A percentile compares a stretch with the other conserved stretches of the same genome.
Evolutionary conservation across 2,113 vertebrate genomes (phyloP).

Genomic region (Lophotis ruficrista): DNA sequence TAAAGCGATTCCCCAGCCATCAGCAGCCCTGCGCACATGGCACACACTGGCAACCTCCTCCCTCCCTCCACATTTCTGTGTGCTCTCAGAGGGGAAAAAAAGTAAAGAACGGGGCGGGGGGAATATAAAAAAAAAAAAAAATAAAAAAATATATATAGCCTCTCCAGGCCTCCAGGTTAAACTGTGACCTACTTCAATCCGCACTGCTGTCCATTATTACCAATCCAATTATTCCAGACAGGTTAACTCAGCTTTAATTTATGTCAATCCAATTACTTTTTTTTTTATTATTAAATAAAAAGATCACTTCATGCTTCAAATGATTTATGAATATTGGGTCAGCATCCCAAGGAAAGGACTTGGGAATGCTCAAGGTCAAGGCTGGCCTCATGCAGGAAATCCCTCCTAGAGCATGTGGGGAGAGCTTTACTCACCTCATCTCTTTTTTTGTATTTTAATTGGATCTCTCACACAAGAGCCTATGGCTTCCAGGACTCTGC

Average conservation of each 20-base stretch:
- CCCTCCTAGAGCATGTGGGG: not conserved
- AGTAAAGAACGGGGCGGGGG: not conserved
- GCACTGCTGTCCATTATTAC: slow-evolving; percentile 57
- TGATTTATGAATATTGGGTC: slow-evolving; percentile 48
- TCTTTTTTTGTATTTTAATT: slow-evolving; percentile 13
- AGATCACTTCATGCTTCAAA: slow-evolving; percentile 27
- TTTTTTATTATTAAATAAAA: slow-evolving; percentile 31
- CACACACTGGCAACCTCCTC: not conserved
- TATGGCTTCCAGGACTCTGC: slow-evolving; percentile 9
- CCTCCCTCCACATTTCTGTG: not conserved
- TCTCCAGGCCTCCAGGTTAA: slow-evolving; percentile 54
- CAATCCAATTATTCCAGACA: slow-evolving; percentile 72
- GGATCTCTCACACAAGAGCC: slow-evolving; percentile 28
- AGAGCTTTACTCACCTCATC: slow-evolving; percentile 12
- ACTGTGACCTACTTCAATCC: slow-evolving; percentile 65
- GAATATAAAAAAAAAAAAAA: not conserved
- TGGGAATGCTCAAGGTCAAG: slow-evolving; percentile 49
- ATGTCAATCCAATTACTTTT: slow-evolving; percentile 63
- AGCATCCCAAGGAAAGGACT: slow-evolving; percentile 29
- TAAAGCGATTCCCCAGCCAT: not conserved
- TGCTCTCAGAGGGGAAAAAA: not conserved
- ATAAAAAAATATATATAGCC: not conserved
- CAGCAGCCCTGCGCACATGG: not conserved
- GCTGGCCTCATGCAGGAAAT: slow-evolving; percentile 11
- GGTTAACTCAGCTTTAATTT: slow-evolving; percentile 70